Percentiles rank a stretch among this genome's conserved stretches.
These are phyloP conservation scores for Nothocercus nigrocapillus DNA, from an alignment of 2,113 vertebrate species.

Conservation along the genomic window DNA sequence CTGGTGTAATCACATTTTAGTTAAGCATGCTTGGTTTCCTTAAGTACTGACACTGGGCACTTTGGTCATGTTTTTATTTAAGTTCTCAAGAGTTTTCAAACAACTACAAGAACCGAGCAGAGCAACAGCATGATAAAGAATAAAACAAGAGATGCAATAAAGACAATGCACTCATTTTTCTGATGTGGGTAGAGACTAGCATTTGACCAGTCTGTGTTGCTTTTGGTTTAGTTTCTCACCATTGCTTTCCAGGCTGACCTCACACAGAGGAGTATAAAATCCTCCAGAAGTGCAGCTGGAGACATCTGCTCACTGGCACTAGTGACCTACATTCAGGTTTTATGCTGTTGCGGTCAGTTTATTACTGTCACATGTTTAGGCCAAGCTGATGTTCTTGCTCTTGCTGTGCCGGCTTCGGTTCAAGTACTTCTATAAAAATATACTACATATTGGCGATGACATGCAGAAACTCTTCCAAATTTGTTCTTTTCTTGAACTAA, in stretches of 20 bases:
- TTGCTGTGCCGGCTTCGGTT: background rate
- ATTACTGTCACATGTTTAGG: background rate
- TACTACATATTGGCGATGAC: background rate
- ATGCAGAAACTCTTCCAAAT: background rate
- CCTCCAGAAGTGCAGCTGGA: background rate
- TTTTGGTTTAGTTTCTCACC: background rate
- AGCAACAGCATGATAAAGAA: background rate
- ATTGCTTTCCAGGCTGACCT: background rate
- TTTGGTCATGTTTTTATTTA: background rate
- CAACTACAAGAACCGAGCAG: background rate
- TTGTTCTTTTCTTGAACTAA: background rate
- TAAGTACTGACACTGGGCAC: rapidly evolving
- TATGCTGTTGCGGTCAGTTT: background rate
- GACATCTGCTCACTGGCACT: background rate
- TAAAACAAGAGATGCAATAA: background rate
- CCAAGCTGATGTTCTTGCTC: background rate
- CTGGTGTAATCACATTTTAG: background rate
- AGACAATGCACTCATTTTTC: background rate
- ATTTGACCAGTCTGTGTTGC: background rate
- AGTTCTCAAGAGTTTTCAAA: background rate
- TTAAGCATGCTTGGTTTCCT: background rate
- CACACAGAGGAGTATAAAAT: rapidly evolving
- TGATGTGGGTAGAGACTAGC: background rate
- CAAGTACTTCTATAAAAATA: background rate
- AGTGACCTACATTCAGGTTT: background rate